These are phyloP conservation scores for Pachyseris speciosa DNA, from an alignment of 64 coral and sea anemone species.

Conservation along the genomic window DNA sequence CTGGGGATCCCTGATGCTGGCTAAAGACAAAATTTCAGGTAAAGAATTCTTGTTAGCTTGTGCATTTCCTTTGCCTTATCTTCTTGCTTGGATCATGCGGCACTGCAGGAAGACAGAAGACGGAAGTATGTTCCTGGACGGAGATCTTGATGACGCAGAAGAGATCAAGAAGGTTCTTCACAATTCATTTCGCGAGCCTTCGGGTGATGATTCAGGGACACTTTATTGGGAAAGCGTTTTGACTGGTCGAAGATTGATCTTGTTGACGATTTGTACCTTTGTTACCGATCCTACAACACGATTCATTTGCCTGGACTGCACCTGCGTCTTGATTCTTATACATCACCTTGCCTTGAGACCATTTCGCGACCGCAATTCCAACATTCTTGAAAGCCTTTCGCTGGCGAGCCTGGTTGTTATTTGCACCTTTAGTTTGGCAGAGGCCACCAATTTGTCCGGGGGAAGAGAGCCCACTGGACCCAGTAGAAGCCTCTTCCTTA, in stretches of 20 bases:
- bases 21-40: constrained; percentile 66
- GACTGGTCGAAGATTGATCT: constrained; percentile 72
- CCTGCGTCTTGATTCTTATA: constrained; percentile 60
- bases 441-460: constrained; percentile 16
- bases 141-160: background rate
- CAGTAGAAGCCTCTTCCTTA: background rate
- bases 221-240: constrained; percentile 96
- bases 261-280: constrained; percentile 63
- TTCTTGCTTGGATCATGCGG: constrained; percentile 21
- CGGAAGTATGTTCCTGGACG: background rate
- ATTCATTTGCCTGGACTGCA: constrained; percentile 29
- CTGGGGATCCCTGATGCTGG: constrained; percentile 67
- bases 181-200: constrained; percentile 57
- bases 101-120: background rate
- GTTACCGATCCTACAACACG: constrained; percentile 54
- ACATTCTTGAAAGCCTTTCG: constrained; percentile 64
- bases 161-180: constrained; percentile 63
- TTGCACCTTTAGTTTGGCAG: constrained; percentile 42
- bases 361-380: constrained; percentile 60
- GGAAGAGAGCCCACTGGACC: constrained; percentile 69
- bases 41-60: constrained; percentile 66
- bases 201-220: background rate
- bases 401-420: too few species aligned
- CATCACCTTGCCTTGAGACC: constrained; percentile 62
- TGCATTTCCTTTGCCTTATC: too few species aligned